phyloP scores from a whole-genome alignment of 2,113 vertebrate genomes.

The Ictidomys tridecemlineatus region DNA sequence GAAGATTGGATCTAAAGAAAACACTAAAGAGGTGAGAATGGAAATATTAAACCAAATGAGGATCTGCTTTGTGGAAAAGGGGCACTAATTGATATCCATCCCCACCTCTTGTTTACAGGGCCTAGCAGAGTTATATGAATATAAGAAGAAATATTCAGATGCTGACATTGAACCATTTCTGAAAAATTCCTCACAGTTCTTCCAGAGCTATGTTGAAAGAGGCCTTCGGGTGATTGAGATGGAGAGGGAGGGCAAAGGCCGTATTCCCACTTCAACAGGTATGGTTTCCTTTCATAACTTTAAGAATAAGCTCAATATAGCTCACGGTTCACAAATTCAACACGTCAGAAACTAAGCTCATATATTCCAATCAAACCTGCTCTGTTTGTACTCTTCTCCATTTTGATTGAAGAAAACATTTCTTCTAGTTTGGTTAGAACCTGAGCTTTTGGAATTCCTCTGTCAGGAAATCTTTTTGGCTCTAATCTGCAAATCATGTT shows the following conservation, averaged over 20 bases:
- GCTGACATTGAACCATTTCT: slow-evolving; percentile 98
- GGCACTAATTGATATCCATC: background rate
- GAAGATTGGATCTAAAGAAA: slow-evolving; percentile 99
- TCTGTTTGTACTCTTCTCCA: background rate
- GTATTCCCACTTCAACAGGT: slow-evolving; percentile 94
- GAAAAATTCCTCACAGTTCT: slow-evolving; percentile 97
- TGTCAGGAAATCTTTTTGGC: background rate
- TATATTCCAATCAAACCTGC: background rate
- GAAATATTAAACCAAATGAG: background rate
- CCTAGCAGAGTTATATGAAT: slow-evolving; percentile 97
- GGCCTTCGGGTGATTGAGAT: slow-evolving; percentile 98
- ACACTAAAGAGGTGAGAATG: slow-evolving; percentile 95
- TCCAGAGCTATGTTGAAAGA: slow-evolving; percentile 98
- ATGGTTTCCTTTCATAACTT: background rate
- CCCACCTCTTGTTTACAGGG: slow-evolving; percentile 87
- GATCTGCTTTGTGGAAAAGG: background rate
- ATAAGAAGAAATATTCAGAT: slow-evolving; percentile 98
- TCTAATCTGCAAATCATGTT: background rate
- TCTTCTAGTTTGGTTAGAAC: background rate
- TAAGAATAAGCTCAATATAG: background rate
- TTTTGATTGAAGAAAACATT: background rate
- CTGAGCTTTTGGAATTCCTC: background rate
- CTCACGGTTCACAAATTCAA: background rate
- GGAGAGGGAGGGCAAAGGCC: slow-evolving; percentile 95
- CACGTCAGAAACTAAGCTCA: background rate